These are phyloP conservation scores for Rapana venosa DNA, from an alignment of 2,888 invertebrate genomes.

Conservation along the genomic window DNA sequence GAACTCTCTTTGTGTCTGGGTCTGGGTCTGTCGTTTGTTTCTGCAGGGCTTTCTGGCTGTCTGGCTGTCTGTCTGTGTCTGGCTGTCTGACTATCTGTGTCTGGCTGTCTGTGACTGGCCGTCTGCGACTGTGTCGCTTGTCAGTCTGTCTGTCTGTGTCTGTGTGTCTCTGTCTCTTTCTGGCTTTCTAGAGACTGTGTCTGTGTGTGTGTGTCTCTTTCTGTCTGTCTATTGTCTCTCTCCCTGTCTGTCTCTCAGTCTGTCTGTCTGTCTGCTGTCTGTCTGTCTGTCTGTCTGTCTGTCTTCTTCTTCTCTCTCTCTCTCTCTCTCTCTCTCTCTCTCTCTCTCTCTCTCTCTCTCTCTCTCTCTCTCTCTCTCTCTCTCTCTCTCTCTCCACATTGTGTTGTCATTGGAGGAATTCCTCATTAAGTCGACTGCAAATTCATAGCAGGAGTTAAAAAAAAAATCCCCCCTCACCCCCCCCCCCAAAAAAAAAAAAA, in stretches of 20 bases:
- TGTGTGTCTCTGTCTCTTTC: conserved; percentile 15
- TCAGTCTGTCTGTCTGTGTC: conserved; percentile 19
- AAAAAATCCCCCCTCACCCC: no score
- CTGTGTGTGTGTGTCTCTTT: no score
- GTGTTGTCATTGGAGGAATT: no score
- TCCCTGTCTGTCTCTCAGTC: not conserved
- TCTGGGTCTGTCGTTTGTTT: not conserved
- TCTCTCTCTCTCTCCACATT: no score
- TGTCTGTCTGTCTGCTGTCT: no score
- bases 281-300: no score
- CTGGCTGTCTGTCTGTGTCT: not conserved
- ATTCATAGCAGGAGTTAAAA: no score
- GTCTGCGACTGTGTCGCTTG: no score
- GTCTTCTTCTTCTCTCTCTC: not conserved
- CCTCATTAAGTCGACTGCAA: no score
- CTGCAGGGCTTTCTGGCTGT: not conserved
- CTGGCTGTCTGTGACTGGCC: no score
- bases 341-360: not conserved
- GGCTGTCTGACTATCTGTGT: no score
- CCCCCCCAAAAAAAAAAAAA: no score
- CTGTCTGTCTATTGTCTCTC: not conserved
- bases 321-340: not conserved
- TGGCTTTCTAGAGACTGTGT: conserved; percentile 1
- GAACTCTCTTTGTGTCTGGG: conserved; percentile 7
- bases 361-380: not conserved